Base-by-base conservation (phyloP, 1,140 invertebrate species). In the Octopus bimaculoides region DNA sequence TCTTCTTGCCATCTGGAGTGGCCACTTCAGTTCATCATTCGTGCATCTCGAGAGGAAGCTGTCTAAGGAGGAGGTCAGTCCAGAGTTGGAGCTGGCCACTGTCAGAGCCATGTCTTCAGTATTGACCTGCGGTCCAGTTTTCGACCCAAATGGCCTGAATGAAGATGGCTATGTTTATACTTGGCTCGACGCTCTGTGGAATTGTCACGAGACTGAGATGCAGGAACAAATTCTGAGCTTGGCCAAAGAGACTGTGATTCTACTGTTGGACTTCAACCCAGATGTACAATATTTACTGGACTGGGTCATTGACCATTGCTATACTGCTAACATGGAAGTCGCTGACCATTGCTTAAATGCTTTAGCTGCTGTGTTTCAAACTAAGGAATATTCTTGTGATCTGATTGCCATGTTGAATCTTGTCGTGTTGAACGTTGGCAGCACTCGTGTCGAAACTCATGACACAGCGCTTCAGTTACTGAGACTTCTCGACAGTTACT, bases 321-420 rank as follows among this genome's bases (percentile, higher is more conserved):
- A 98, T 88, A 99, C 96, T 0, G 97, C 96, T 5, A 90, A 93
- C 6, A 93, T 94, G 9, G 93, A 95, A 81, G 96, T 99, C 41
- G 96, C 97, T 8, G 97, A 98, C 89, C 95, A 96, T 1, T 99
- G 97, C 88, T 99, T 99, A 88, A 93, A 96, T 85, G 96, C 97
- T 10, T 92, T 99, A 17, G 96, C 97, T 52, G 95, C 96, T 17
- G 96, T 99, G 82, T 99, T 99, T 89, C 97, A 96, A 87, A 95
- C 96, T 54, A 97, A 97, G 84, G 98, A 99, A 90, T 99, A 99
- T 92, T 97, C 98, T 9, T 99, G 98, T 91, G 98, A 99, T 90
- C 96, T 98, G 89, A 98, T 97, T 53, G 96, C 97, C 12, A 96
- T 99, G 84, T 96, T 99, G 86, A 99, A 98, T 87, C 95, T 99